Conservation (phyloP, 2,113 vertebrate species). For the Sinocyclocheilus rhinocerous region DNA sequence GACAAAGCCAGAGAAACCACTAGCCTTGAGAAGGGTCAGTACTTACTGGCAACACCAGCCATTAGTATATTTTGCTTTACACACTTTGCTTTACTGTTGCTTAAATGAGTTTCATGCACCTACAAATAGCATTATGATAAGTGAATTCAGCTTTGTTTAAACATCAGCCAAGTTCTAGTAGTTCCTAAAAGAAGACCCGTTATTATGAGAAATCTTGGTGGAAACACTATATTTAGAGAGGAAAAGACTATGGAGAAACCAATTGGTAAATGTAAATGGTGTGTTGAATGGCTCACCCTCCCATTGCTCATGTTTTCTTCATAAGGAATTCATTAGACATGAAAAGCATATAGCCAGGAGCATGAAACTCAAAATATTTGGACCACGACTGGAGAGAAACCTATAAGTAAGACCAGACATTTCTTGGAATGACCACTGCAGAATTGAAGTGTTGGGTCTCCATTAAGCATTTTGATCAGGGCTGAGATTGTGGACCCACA, state of each 20-base stretch:
- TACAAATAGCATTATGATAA: conserved; percentile 14
- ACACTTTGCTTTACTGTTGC: background rate
- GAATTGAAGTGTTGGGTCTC: conserved; percentile 2
- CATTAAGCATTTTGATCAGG: conserved; percentile 1
- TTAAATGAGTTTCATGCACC: conserved; percentile 7
- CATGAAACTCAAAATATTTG: conserved; percentile 31
- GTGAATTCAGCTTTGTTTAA: background rate
- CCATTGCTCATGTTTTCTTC: conserved; percentile 42
- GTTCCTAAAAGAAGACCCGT: conserved; percentile 13
- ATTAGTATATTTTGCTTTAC: background rate
- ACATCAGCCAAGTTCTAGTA: background rate
- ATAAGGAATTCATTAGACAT: conserved; percentile 61
- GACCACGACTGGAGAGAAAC: conserved; percentile 30
- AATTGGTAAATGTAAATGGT: conserved; percentile 32
- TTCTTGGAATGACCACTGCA: conserved; percentile 32
- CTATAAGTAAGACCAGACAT: conserved; percentile 55
- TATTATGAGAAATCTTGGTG: conserved; percentile 29
- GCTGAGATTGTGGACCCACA: background rate
- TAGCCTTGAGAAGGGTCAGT: background rate
- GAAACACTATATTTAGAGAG: conserved; percentile 21
- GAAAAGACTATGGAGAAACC: conserved; percentile 17
- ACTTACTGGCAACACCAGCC: conserved; percentile 9
- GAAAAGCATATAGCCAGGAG: conserved; percentile 52
- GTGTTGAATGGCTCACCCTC: conserved; percentile 33
- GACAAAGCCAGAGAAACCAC: conserved; percentile 2